Evolutionary conservation across 2,888 invertebrate genomes (phyloP), one percentile per base, ranked within the genome.

Genomic region (Lamellibrachia columna): DNA sequence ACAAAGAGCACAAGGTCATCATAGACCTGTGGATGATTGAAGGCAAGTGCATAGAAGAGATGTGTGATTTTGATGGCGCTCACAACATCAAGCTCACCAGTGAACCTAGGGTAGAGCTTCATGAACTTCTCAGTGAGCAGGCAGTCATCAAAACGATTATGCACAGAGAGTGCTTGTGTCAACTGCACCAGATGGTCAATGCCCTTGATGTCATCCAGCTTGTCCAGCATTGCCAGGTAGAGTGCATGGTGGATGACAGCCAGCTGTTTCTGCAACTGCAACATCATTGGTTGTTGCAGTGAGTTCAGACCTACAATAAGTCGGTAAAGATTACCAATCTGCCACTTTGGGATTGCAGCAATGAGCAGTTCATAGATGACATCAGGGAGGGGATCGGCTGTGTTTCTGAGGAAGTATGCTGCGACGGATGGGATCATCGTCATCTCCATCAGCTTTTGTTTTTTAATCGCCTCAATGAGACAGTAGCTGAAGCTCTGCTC

Each of bases 1-100:
- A 92, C 90, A 75, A 92, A 93, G 9, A 90, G 75, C n/a, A 90
- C 90, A 7, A 94, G 60, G 53, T 94, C 93, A 90, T 94, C 94
- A 53, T 93, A 93, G 40, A 94, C 93, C 52, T 93, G 92, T 2
- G 94, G 94, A 7, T 93, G 93, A 91, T 92, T 93, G 92, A 94
- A 94, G n/a, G 75, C 91, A 90, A 94, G 52, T 55, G 92, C 90
- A 28, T 91, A 90, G 60, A 92, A 93, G 8, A 93, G 90, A 90
- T 93, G 53, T 15, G 90, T 92, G 60, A 90, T 92, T 53, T 91
- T 91, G 58, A 91, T 91, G 91, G 91, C 91, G n/a, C 58, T 58
- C 40, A 58, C 58, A n/a, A 55, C 58, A 28, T 55, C 91, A 11
- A 91, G 9, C n/a, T 91, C 58, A 58, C 53, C 58, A 6, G 91